These are phyloP conservation scores for Odontamblyopus rebecca DNA, from an alignment of 2,797 vertebrate species.

Conservation along the genomic window DNA sequence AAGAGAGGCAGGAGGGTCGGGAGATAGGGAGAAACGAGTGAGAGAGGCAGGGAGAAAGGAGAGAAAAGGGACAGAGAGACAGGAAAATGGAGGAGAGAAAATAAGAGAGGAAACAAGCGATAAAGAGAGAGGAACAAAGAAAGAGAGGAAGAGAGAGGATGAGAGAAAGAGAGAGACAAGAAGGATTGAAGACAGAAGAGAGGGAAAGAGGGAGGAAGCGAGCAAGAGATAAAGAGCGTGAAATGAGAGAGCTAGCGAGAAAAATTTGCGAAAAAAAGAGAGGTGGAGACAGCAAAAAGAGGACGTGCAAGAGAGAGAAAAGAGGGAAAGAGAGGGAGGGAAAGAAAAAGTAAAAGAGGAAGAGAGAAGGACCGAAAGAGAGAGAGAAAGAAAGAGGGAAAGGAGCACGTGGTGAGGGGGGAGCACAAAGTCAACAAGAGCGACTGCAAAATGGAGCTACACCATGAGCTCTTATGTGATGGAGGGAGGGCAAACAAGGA, in stretches of 20 bases:
- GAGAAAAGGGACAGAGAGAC: too few species aligned
- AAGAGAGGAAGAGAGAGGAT: too few species aligned
- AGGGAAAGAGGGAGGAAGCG: background rate
- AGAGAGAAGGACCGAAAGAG: background rate
- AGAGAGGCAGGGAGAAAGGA: too few species aligned
- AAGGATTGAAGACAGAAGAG: background rate
- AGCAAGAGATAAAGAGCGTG: background rate
- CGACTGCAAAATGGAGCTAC: conserved; percentile 40
- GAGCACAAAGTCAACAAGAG: conserved; percentile 68
- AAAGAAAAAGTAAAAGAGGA: background rate
- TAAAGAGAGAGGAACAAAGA: background rate
- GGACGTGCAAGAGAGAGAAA: background rate
- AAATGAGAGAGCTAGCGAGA: background rate
- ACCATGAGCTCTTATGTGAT: conserved; percentile 21
- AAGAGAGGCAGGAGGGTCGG: background rate
- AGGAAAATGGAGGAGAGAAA: too few species aligned
- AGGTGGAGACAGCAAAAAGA: background rate
- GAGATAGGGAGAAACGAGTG: too few species aligned
- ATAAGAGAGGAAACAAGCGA: background rate
- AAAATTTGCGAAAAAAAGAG: background rate
- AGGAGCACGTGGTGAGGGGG: conserved; percentile 40
- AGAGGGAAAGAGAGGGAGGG: too few species aligned
- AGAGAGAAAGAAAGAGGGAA: background rate
- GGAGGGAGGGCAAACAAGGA: background rate
- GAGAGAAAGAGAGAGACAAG: background rate